Evolutionary conservation across 2,888 invertebrate species (phyloP), one percentile per base, ranked within the genome.

Genomic region (Dyspetes luteomarginatus): DNA sequence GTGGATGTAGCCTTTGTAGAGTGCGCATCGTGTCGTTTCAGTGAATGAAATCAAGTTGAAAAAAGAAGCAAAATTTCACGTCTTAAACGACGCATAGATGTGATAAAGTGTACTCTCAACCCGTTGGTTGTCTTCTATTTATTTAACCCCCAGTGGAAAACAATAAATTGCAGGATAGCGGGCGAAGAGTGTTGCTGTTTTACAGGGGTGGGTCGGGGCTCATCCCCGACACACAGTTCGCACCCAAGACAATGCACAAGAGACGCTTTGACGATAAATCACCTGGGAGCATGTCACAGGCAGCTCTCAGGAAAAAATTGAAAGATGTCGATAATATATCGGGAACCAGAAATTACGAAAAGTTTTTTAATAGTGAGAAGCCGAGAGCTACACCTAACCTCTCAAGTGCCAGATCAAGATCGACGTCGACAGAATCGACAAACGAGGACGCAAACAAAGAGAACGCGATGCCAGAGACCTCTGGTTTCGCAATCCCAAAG

Each of bases 351-450:
- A 62, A 24, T n/a, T 22, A 3, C 24, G 3, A 62, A 62, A 41
- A 24, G n/a, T 45, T 62, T 4, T 12, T 62, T 12, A 7, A 62
- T 3, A 62, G 15, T 12, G 17, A 24, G 4, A 12, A 24, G 19
- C 1, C 4, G n/a, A 62, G 19, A 7, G 15, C 17, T 9, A 5
- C 19, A 19, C 36, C 58, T 0, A 19, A 7, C 17, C 36, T 36
- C 19, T 58, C 58, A 9, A 17, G 3, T 17, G 17, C 58, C 4
- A 58, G 68, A 26, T 56, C 41, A 1, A 1, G 68, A 69, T 69
- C 68, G 5, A 9, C 56, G 17, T 68, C 43, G 26, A 43, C 22
- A 1, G 28, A 68, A 26, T 2, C 5, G 7, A 26, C 24, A 5
- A 2, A 1, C 3, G 28, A 17, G 3, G 3, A 17, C 48, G 48